Base-by-base conservation (phyloP, 2,888 invertebrate species). In the Schrankia costaestrigalis region DNA sequence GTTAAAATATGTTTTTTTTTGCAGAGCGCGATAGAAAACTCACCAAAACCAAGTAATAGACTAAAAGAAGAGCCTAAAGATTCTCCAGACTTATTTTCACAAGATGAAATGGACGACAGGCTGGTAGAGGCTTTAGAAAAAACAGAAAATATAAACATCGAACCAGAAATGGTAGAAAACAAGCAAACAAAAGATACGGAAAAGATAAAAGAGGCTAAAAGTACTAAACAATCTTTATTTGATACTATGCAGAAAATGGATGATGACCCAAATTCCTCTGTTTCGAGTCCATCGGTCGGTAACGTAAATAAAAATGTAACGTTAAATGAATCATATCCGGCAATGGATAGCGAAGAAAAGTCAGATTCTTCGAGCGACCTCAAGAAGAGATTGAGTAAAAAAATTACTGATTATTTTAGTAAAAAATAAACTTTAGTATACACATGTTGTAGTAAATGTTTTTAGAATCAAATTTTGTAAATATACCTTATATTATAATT, bases 391-490 rank as follows among this genome's bases (percentile, higher is more conserved):
- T 61, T 78, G 4, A 59, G 66, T 5, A 77, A 56, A 31, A 84
- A 82, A 70, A 87, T 87, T 12, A 85, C 87, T 0, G 84, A 86
- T 54, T 86, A 83, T 49, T 87, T 85, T 41, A 61, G 66, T 41
- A 83, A 77, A 53, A 81, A 77, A 46, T 41, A 69, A 1, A 52
- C 53, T 51, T 75, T 65, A 73, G 61, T 26, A 3, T 19, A 23
- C 4, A 22, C 13, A 3, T 30, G 21, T n/a, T 30, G 22, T 8
- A n/a, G n/a, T n/a, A n/a, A n/a, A n/a, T n/a, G n/a, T n/a, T n/a
- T n/a, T n/a, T n/a, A n/a, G n/a, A n/a, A n/a, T n/a, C n/a, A n/a
- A n/a, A n/a, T n/a, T n/a, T n/a, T n/a, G n/a, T n/a, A n/a, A n/a
- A n/a, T n/a, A n/a, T n/a, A n/a, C n/a, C n/a, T n/a, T n/a, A n/a